Percentiles rank a stretch among this genome's conserved stretches.
Evolutionary conservation across 1,140 invertebrate genomes (phyloP).

Genomic region (Melitaea cinxia): DNA sequence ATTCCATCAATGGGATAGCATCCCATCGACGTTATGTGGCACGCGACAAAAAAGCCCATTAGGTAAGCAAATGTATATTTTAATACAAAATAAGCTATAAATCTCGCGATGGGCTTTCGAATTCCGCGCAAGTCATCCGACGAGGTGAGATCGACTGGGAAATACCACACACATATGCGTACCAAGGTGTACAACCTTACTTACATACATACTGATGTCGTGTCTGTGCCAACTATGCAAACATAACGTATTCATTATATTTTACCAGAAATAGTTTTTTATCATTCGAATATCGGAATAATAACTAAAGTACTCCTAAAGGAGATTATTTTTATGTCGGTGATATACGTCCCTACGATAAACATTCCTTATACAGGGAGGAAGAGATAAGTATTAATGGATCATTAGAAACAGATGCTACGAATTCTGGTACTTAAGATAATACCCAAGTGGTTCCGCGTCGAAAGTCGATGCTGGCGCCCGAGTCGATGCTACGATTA

Average conservation of each 20-base stretch:
- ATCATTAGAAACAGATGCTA: constrained; percentile 3
- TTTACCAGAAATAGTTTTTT: constrained; percentile 21
- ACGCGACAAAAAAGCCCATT: constrained; percentile 78
- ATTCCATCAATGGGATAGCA: constrained; percentile 58
- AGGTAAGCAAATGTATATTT: constrained; percentile 77
- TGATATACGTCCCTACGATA: not conserved
- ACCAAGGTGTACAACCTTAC: constrained; percentile 56
- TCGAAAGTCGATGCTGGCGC: constrained; percentile 53
- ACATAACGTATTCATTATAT: constrained; percentile 13
- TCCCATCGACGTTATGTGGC: constrained; percentile 57
- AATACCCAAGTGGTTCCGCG: constrained; percentile 46
- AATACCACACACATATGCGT: constrained; percentile 68
- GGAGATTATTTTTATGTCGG: not conserved
- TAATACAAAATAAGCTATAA: constrained; percentile 79
- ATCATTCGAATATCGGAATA: not conserved
- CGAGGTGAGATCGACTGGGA: constrained; percentile 79
- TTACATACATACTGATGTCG: constrained; percentile 61
- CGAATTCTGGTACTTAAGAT: not conserved
- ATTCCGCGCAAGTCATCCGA: constrained; percentile 78
- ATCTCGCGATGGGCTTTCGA: constrained; percentile 80
- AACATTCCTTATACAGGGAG: constrained; percentile 4
- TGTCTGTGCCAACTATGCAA: constrained; percentile 54
- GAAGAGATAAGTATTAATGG: constrained; percentile 11
- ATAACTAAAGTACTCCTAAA: too few relatives aligned
- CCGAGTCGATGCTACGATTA: constrained; percentile 27